Evolutionary conservation across 2,888 invertebrate genomes (phyloP).

Genomic region (Allolobophora icterica): DNA sequence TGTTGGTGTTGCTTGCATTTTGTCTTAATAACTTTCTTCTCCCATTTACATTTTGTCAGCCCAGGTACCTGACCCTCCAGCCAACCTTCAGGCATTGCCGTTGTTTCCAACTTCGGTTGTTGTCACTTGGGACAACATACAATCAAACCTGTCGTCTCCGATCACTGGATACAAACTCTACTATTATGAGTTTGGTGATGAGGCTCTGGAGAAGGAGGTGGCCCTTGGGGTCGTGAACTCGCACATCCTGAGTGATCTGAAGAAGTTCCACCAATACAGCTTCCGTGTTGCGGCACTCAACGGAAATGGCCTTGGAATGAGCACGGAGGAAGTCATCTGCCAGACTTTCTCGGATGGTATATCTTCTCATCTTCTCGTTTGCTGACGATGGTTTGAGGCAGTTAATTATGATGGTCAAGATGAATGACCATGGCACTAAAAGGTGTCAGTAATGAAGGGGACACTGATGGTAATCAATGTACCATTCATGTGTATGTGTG

Average conservation of each 20-base stretch:
- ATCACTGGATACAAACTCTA: constrained; percentile 74
- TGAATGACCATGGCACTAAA: too few relatives aligned
- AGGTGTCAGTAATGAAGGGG: too few relatives aligned
- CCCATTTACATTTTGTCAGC: neutral
- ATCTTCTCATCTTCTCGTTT: constrained; percentile 33
- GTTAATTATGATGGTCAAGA: neutral
- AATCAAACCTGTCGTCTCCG: constrained; percentile 65
- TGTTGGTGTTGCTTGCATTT: neutral
- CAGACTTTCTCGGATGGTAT: constrained; percentile 76
- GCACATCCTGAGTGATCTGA: constrained; percentile 72
- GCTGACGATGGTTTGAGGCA: neutral
- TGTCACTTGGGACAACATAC: constrained; percentile 75
- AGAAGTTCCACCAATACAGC: constrained; percentile 78
- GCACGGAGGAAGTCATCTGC: constrained; percentile 77
- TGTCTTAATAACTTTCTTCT: neutral
- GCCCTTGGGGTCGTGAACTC: constrained; percentile 29
- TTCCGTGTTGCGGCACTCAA: constrained; percentile 77
- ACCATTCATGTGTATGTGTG: too few relatives aligned
- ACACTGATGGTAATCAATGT: too few relatives aligned
- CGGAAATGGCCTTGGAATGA: constrained; percentile 76
- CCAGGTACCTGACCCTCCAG: constrained; percentile 81
- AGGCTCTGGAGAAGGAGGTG: constrained; percentile 52
- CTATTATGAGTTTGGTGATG: constrained; percentile 64
- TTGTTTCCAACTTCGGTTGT: constrained; percentile 78
- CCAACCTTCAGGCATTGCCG: constrained; percentile 73